Evolutionary conservation across 1,140 invertebrate species (phyloP), one percentile per base, ranked within the genome.

Genomic region (Bombus pascuorum): DNA sequence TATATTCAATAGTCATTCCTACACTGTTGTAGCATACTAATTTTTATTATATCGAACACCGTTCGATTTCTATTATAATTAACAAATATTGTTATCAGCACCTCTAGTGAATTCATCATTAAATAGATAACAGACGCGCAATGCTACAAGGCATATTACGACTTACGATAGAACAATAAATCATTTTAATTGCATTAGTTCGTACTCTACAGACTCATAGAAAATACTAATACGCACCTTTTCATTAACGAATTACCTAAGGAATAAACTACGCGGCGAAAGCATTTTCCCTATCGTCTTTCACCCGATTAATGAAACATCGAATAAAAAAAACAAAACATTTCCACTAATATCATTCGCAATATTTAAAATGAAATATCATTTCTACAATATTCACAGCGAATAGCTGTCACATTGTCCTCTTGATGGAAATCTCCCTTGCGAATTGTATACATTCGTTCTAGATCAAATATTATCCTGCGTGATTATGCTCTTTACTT

Each of bases 191-290:
- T 68, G 77, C 53, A 39, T 47, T 22, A 81, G 18, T 68, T 44
- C 44, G 44, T 74, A 75, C 72, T 66, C 68, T 78, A 89, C 83
- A 39, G 57, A 88, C 59, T 82, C 62, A 39, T 74, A 76, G 39
- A 86, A 65, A n/a, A 39, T 71, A 62, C 65, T 28, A 44, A 57
- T 80, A 68, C 22, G 65, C 78, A 62, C 25, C 57, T 62, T 47
- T 47, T n/a, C 53, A 28, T 62, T 72, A n/a, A 37, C 66, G 44
- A 87, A 86, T 83, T 79, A 80, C 71, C 88, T 89, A 89, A 81
- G 70, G 57, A 83, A 83, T 53, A 65, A 80, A n/a, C 72, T 37
- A 73, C 74, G 53, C 34, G 42, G 65, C n/a, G 53, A 47, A 81
- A 62, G 47, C 59, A 53, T 34, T 70, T 15, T 4, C 42, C 44